Evolutionary conservation across 2,888 invertebrate species (phyloP).

Genomic region (Meloe dianella): DNA sequence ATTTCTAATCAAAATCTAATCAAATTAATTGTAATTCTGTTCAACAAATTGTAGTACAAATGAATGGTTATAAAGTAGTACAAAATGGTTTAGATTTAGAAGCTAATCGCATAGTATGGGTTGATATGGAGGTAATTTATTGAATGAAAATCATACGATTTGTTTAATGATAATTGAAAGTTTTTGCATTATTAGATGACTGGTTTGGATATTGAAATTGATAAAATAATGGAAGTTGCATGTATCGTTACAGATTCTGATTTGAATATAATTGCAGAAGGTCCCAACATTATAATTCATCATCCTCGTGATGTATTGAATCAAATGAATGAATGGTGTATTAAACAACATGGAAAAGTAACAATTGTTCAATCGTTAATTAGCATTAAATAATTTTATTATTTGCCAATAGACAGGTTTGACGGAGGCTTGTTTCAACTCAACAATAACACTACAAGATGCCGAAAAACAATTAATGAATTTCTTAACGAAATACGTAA

Average conservation of each 20-base stretch:
- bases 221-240: slow-evolving; percentile 88
- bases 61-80: slow-evolving; percentile 11
- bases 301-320: slow-evolving; percentile 75
- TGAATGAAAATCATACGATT: slow-evolving; percentile 1
- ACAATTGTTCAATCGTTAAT: slow-evolving; percentile 21
- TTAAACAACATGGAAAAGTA: slow-evolving; percentile 79
- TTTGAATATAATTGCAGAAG: slow-evolving; percentile 76
- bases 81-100: slow-evolving; percentile 46
- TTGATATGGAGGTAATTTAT: slow-evolving; percentile 70
- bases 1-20: not conserved
- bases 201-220: slow-evolving; percentile 77
- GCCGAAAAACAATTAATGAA: slow-evolving; percentile 76
- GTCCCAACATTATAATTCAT: slow-evolving; percentile 78
- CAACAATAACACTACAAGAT: slow-evolving; percentile 67
- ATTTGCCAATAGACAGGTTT: slow-evolving; percentile 75
- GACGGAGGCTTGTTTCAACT: slow-evolving; percentile 73
- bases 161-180: slow-evolving; percentile 9
- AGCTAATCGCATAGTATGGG: slow-evolving; percentile 69
- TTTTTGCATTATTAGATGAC: slow-evolving; percentile 74
- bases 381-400: slow-evolving; percentile 44
- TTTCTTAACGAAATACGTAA: slow-evolving; percentile 70
- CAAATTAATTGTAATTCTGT: not conserved
- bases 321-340: slow-evolving; percentile 87
- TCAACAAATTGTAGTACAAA: slow-evolving; percentile 12
- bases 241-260: slow-evolving; percentile 85